Evolutionary conservation across 2,888 invertebrate species (phyloP), one percentile per base, ranked within the genome.

Genomic region (Gari tellinella): DNA sequence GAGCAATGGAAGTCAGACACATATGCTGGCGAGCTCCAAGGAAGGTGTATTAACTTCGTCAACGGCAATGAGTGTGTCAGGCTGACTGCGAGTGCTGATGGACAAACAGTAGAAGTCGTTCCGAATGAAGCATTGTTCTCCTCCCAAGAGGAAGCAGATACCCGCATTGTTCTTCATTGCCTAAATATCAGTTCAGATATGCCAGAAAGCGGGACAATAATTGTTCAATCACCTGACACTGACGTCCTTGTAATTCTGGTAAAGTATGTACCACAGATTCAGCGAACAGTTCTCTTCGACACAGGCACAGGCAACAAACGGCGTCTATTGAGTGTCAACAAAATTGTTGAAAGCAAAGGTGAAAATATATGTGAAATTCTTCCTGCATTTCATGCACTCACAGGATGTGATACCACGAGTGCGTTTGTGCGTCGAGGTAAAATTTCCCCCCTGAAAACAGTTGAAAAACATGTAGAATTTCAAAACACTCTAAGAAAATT

Each of bases 161-260:
- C 61, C 1, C 25, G 61, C 3, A 61, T 61, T 8, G 40, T 61
- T 7, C 19, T 49, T 7, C 61, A 61, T n/a, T 49, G 38, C 31
- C 1, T 17, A 2, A 21, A 61, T 49, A 46, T 46, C 17, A 23
- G 21, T 8, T 10, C 1, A 8, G 19, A 17, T 37, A 19, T 4
- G 12, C n/a, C n/a, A 3, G 5, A 55, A 8, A 55, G 21, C 17
- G 10, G 5, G 5, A 38, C 55, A 14, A 52, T 78, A 10, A 48
- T 69, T 21, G 67, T 76, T 2, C n/a, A 63, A 49, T 72, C 76
- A n/a, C 72, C 75, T 10, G 70, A 72, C 37, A 76, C 73, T 12
- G 77, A 57, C 56, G 69, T 77, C 1, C 25, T 31, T 0, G 41
- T 77, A 26, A 51, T 73, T 8, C 52, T 72, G 0, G 0, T 46